Evolutionary conservation across 2,113 vertebrate species (phyloP).

Genomic region (Pantherophis guttatus): DNA sequence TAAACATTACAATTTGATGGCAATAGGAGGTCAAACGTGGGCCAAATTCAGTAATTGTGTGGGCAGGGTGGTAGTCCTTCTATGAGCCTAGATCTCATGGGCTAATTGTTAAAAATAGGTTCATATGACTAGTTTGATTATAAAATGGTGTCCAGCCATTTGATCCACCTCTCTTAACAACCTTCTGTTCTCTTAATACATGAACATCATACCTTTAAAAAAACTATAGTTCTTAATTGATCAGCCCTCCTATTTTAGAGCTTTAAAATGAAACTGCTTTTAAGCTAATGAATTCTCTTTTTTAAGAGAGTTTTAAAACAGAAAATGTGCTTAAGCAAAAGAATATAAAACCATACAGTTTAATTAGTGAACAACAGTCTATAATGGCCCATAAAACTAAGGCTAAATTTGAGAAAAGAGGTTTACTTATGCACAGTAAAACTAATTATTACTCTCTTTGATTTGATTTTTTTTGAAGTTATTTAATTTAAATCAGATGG

Average conservation of each 20-base stretch:
- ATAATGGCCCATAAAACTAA: slow-evolving; percentile 25
- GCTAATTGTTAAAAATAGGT: not conserved
- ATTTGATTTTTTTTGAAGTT: slow-evolving; percentile 31
- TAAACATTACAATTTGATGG: not conserved
- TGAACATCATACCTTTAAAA: not conserved
- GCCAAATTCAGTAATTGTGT: not conserved
- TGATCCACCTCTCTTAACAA: not conserved
- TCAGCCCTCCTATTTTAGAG: not conserved
- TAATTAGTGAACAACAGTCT: slow-evolving; percentile 21
- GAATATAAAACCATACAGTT: not conserved
- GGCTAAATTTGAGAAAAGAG: not conserved
- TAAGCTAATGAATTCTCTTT: slow-evolving; percentile 13
- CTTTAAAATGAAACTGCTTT: slow-evolving; percentile 7
- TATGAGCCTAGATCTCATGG: not conserved
- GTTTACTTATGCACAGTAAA: slow-evolving; percentile 38
- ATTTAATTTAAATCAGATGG: slow-evolving; percentile 19
- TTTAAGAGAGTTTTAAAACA: slow-evolving; percentile 24
- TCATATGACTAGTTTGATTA: not conserved
- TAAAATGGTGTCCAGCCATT: not conserved
- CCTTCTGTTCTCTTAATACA: not conserved
- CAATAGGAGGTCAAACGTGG: not conserved
- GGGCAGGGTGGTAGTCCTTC: not conserved
- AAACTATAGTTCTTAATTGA: not conserved
- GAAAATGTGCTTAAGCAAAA: slow-evolving; percentile 22
- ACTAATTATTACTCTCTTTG: slow-evolving; percentile 33